Conservation (phyloP, 2,888 invertebrate genomes). For the Protodeltote pygarga region DNA sequence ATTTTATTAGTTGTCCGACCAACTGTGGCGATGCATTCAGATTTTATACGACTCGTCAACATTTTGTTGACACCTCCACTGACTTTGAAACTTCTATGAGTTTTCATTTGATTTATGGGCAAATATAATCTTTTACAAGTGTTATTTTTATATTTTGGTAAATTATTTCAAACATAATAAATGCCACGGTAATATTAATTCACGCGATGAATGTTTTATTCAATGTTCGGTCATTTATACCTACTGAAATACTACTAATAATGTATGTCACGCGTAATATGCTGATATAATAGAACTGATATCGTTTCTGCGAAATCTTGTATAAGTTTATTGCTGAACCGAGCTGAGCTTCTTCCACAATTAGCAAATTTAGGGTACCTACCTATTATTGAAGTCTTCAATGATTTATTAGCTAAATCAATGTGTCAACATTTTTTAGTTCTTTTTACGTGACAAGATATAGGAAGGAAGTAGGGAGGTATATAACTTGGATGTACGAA, state of each 20-base stretch:
- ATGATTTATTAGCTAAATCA: too few relatives aligned
- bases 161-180: slow-evolving; percentile 22
- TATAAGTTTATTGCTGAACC: too few relatives aligned
- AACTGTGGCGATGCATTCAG: slow-evolving; percentile 21
- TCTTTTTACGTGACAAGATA: too few relatives aligned
- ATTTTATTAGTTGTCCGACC: slow-evolving; percentile 23
- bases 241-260: neutral
- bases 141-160: slow-evolving; percentile 5
- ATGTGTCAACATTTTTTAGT: too few relatives aligned
- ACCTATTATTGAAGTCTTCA: too few relatives aligned
- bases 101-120: slow-evolving; percentile 24
- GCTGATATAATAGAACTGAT: too few relatives aligned
- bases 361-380: too few relatives aligned
- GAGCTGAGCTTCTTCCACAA: too few relatives aligned
- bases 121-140: slow-evolving; percentile 2
- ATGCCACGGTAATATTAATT: slow-evolving; percentile 6
- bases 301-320: too few relatives aligned
- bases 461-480: too few relatives aligned
- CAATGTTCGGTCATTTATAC: neutral
- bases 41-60: slow-evolving; percentile 24
- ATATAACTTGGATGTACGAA: too few relatives aligned
- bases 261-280: too few relatives aligned
- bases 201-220: slow-evolving; percentile 14
- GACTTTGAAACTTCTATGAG: slow-evolving; percentile 13
- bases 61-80: slow-evolving; percentile 22